Base-by-base conservation (phyloP, 2,113 vertebrate genomes). In the Syngnathus scovelli region DNA sequence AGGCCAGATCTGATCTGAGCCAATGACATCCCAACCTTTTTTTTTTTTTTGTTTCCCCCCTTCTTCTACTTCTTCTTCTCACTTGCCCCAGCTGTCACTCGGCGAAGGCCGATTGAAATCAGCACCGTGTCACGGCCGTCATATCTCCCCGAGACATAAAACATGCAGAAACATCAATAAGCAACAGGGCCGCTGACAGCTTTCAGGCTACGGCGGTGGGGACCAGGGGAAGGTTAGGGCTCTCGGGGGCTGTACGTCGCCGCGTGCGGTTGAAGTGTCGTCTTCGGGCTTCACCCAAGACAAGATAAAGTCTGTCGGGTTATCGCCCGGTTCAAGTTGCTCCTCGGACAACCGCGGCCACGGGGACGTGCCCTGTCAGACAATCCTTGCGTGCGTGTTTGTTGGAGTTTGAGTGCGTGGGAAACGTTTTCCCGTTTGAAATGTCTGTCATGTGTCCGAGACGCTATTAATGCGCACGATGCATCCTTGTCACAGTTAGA, bases 101-200 rank as follows among this genome's bases (percentile, higher is more conserved):
- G 74, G 88, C 90, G 91, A 78, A 64, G 81, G 82, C 90, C 94
- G 95, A 98, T 99, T 95, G 95, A 96, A 97, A 98, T 98, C 95
- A 96, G 93, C 91, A 87, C 91, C 85, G 87, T 98, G 95, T 96
- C 95, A 94, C 89, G 89, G 92, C 93, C 93, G 92, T 95, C 94
- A 95, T 95, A 95, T 94, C 94, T 93, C 93, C 90, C 92, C 90
- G 87, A 94, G 94, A 95, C 95, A 96, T 98, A 96, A 98, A 98
- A 97, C 94, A 98, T 94, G 93, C 92, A 92, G 93, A 93, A 94
- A 95, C 95, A 98, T 99, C 94, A 98, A 98, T 98, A 97, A 96
- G 94, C 94, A 98, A 96, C 95, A 95, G 27, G 94, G 94, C 94
- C 91, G 88, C 93, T 97, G 95, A 96, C 95, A 97, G 95, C 94